Percentiles rank a stretch among this genome's conserved stretches.
Conservation (phyloP, 2,113 vertebrate species). For the Daphoenositta chrysoptera region DNA sequence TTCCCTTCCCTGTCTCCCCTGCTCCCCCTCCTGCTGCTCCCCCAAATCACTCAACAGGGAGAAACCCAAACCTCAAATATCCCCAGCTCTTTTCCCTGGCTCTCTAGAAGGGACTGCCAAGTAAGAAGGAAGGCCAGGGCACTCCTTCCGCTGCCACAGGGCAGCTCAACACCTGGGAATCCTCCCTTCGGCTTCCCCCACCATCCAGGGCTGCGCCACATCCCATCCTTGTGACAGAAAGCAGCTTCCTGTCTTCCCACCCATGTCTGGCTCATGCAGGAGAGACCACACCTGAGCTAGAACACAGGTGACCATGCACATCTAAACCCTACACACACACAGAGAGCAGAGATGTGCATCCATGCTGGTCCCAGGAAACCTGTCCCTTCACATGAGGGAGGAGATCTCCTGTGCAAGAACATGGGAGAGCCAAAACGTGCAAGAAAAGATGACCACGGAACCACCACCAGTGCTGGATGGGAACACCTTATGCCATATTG, state of each 20-base stretch:
- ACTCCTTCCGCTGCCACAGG: rapidly evolving
- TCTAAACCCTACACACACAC: background rate
- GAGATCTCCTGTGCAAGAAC: background rate
- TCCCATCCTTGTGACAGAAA: background rate
- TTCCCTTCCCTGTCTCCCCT: background rate
- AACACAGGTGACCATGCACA: rapidly evolving
- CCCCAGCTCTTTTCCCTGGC: background rate
- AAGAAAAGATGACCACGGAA: background rate
- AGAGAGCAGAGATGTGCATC: background rate
- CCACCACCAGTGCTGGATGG: no score
- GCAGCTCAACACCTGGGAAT: background rate
- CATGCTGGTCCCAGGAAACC: rapidly evolving
- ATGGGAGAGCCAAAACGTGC: rapidly evolving
- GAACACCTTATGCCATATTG: background rate
- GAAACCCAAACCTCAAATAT: background rate
- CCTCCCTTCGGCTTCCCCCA: background rate
- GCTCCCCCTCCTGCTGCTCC: background rate
- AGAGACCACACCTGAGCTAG: background rate
- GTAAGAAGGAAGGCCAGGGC: background rate
- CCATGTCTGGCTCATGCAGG: rapidly evolving
- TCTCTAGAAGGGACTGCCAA: background rate
- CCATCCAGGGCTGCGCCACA: rapidly evolving
- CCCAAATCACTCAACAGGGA: background rate
- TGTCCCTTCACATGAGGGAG: rapidly evolving
- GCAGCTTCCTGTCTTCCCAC: background rate